Base-by-base conservation (phyloP, 2,888 invertebrate species). In the Silvanus unidentatus region DNA sequence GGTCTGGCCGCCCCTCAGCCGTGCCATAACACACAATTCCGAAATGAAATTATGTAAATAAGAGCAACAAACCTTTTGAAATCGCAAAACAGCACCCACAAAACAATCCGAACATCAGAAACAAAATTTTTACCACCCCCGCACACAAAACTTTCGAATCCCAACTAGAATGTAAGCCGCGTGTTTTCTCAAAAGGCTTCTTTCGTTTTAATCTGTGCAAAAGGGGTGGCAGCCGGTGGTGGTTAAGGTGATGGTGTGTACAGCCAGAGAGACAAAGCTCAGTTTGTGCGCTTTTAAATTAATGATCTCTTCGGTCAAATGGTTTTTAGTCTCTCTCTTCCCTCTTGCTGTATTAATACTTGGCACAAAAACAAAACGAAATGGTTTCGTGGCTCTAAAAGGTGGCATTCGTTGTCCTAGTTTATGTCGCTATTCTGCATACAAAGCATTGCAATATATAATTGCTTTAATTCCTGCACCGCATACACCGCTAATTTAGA, bases 121-220 rank as follows among this genome's bases (percentile, higher is more conserved):
- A 32, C 32, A 32, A 32, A 32, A 32, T 32, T 5, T 5, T 5
- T 5, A 22, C 22, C 22, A 22, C 8, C 8, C 22, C 22, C 22
- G 22, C 45, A 34, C 43, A 45, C 41, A 47, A 44, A 43, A 45
- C 40, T 43, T 38, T 45, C 38, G 40, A 45, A 48, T 48, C 45
- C 32, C 43, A 41, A 49, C 45, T 48, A 52, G n/a, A 52, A 52
- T 42, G 44, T 50, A 49, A 52, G 50, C 50, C 50, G n/a, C n/a
- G 45, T 52, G 49, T 50, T 52, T 52, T 48, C 48, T 52, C 46
- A 48, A 52, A 47, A 42, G 47, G 46, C 45, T 44, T 42, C 41
- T 45, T 48, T 42, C 38, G 43, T 47, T 49, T 45, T 52, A 52
- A 52, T 52, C 48, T 44, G 39, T 5, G 38, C 14, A 36, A 41